These are phyloP conservation scores for Seira musarum DNA, from an alignment of 2,888 invertebrate genomes.

Conservation along the genomic window DNA sequence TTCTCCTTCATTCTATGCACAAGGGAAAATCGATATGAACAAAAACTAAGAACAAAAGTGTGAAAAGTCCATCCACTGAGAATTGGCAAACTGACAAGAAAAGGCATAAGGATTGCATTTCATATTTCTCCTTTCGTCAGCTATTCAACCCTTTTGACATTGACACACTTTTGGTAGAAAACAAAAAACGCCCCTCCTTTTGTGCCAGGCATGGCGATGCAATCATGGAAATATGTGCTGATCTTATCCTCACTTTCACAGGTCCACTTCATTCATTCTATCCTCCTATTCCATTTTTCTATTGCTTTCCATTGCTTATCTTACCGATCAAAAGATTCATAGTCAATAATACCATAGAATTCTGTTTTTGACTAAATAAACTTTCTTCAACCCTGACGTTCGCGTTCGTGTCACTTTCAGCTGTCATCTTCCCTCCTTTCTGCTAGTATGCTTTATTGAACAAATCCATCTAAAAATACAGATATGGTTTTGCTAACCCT, in stretches of 20 bases:
- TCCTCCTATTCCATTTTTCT: neutral
- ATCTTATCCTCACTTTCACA: neutral
- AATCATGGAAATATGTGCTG: constrained; percentile 7
- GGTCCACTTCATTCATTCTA: neutral
- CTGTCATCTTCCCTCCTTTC: no score
- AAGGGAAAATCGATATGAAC: constrained; percentile 28
- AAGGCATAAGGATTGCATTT: neutral
- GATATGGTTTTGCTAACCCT: neutral
- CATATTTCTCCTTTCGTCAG: neutral
- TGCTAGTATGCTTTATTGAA: no score
- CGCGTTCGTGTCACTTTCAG: no score
- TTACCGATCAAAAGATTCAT: neutral
- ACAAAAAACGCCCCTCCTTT: neutral
- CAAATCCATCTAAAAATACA: neutral
- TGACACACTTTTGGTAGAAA: constrained; percentile 33
- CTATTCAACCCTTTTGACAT: constrained; percentile 16
- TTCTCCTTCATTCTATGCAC: neutral
- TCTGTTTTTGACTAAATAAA: no score
- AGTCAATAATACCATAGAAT: no score
- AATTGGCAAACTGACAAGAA: constrained; percentile 25
- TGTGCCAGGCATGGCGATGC: neutral
- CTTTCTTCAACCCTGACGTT: no score
- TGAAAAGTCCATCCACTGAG: neutral
- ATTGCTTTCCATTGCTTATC: neutral
- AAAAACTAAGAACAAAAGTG: constrained; percentile 1